These are phyloP conservation scores for Chiloscyllium punctatum DNA, from an alignment of 2,797 vertebrate genomes.

Conservation along the genomic window DNA sequence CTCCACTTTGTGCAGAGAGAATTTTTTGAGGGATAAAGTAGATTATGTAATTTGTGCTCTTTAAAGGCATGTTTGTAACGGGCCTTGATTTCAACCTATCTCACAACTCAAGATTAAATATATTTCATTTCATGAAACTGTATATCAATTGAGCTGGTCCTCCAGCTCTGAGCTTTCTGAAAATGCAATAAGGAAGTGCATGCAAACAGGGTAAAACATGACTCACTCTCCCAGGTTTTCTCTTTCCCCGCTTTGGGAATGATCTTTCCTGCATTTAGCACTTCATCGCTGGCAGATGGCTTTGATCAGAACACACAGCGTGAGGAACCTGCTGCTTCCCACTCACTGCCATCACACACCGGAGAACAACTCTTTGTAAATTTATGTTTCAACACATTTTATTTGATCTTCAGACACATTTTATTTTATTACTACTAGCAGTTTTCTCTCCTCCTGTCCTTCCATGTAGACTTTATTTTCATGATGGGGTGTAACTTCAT, in stretches of 20 bases:
- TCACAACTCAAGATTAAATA: background rate
- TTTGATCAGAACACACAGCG: background rate
- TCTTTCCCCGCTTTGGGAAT: background rate
- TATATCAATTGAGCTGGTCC: background rate
- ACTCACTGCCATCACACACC: background rate
- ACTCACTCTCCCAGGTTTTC: background rate
- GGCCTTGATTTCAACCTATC: background rate
- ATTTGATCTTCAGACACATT: background rate
- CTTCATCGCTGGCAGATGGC: background rate
- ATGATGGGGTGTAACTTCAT: background rate
- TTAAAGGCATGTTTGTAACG: background rate
- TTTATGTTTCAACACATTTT: constrained; percentile 28
- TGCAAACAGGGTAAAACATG: background rate
- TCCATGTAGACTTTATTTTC: background rate
- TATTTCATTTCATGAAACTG: background rate
- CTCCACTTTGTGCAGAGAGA: background rate
- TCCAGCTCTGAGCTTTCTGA: background rate
- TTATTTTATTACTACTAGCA: background rate
- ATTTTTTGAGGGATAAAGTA: background rate
- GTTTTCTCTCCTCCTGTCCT: background rate
- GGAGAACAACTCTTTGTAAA: background rate
- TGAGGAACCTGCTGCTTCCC: background rate
- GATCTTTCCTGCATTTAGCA: background rate
- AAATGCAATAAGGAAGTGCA: background rate
- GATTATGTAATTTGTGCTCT: background rate